Evolutionary conservation across 2,113 vertebrate genomes (phyloP).

Genomic region (Heteronetta atricapilla): DNA sequence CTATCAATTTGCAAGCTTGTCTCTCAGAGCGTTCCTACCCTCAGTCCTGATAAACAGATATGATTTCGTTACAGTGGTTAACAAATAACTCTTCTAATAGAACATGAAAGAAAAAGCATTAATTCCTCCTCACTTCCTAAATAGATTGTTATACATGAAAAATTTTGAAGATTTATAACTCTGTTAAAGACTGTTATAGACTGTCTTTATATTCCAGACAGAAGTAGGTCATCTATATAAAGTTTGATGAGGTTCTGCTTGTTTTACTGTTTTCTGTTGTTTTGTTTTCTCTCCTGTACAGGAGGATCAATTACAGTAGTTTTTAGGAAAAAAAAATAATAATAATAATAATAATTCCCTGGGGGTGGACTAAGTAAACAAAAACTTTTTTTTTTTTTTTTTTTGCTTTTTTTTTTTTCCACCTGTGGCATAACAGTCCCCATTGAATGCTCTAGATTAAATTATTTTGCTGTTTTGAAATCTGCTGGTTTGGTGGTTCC

Average conservation of each 20-base stretch:
- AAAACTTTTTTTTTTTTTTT: neutral
- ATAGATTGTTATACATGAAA: neutral
- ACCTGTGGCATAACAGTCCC: neutral
- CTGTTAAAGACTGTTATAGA: neutral
- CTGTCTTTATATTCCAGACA: slow-evolving; percentile 12
- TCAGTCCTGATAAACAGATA: neutral
- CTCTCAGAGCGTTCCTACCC: neutral
- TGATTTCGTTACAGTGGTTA: neutral
- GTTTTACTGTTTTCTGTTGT: neutral
- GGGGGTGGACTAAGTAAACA: slow-evolving; percentile 21
- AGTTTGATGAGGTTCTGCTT: neutral
- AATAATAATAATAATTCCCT: neutral
- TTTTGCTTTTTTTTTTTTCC: neutral
- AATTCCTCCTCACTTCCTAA: neutral
- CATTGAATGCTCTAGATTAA: neutral
- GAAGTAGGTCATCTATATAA: neutral
- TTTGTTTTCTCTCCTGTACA: neutral
- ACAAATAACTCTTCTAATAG: neutral
- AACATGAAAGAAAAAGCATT: neutral
- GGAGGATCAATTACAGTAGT: slow-evolving; percentile 5
- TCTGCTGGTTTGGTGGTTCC: neutral
- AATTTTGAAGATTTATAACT: slow-evolving; percentile 2
- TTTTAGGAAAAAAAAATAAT: neutral
- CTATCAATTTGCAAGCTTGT: neutral
- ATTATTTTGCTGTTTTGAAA: slow-evolving; percentile 21